phyloP scores from a whole-genome alignment of 2,113 vertebrate genomes.

The Oxyruncus cristatus region DNA sequence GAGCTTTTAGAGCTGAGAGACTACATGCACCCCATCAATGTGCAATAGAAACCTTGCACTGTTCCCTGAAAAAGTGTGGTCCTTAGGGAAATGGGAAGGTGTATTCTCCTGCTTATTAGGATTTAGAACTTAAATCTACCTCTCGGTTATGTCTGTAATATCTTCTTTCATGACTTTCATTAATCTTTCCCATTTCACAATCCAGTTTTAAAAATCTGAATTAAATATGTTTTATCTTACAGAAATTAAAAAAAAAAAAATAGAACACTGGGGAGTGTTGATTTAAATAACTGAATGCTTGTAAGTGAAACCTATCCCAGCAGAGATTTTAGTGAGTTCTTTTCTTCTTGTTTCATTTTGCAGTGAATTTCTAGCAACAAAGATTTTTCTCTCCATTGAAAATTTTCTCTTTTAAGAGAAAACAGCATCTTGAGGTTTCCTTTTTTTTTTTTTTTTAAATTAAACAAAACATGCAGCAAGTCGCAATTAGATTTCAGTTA shows the following conservation, averaged over 20 bases:
- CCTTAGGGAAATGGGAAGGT: background rate
- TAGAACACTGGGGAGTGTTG: background rate
- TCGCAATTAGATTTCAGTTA: conserved; percentile 57
- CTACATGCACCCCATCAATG: background rate
- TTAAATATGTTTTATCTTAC: background rate
- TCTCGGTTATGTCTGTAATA: background rate
- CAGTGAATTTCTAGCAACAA: background rate
- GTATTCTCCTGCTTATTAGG: background rate
- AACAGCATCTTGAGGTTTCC: background rate
- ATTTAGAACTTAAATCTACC: background rate
- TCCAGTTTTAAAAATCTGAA: background rate
- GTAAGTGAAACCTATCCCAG: background rate
- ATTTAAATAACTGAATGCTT: background rate
- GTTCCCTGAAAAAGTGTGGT: background rate
- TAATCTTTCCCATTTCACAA: background rate
- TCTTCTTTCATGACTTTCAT: background rate
- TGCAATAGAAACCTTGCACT: background rate
- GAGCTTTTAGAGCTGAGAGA: background rate
- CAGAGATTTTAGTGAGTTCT: background rate
- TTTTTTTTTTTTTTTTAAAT: background rate
- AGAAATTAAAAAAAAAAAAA: background rate
- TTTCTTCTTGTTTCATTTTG: conserved; percentile 25
- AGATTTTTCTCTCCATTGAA: background rate
- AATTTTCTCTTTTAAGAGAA: conserved; percentile 25
- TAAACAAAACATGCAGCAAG: conserved; percentile 42